Evolutionary conservation across 2,113 vertebrate genomes (phyloP).

Genomic region (Tupaia tana): DNA sequence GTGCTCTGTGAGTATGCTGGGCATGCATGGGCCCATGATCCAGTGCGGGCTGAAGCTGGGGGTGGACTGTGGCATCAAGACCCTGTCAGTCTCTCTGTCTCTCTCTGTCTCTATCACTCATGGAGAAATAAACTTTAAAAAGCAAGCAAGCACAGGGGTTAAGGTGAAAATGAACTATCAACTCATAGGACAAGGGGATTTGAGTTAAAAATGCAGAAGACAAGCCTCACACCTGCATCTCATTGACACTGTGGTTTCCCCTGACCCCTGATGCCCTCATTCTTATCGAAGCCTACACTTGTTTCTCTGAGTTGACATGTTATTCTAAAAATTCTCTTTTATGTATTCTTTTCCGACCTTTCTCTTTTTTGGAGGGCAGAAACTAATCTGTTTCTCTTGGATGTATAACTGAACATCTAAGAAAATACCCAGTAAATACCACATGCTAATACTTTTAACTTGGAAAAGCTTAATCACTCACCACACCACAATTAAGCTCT

Average conservation of each 20-base stretch:
- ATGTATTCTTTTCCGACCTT: background rate
- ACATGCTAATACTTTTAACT: conserved; percentile 23
- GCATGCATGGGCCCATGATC: no score
- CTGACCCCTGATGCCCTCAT: background rate
- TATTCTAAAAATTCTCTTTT: background rate
- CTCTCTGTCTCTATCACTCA: no score
- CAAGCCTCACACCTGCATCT: background rate
- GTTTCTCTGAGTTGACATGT: background rate
- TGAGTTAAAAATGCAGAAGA: background rate
- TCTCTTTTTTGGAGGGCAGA: conserved; percentile 1
- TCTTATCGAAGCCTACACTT: background rate
- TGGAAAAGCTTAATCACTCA: background rate
- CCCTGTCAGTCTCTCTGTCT: no score
- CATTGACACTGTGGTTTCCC: background rate
- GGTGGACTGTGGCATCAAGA: no score
- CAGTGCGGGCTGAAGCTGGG: no score
- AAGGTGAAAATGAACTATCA: background rate
- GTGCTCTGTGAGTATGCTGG: no score
- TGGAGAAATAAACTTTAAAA: no score
- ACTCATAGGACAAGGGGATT: background rate
- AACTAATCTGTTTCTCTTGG: conserved; percentile 7
- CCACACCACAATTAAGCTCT: conserved; percentile 43
- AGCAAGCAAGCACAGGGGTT: background rate
- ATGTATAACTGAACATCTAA: background rate
- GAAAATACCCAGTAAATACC: conserved; percentile 52